Evolutionary conservation across 2,797 vertebrate genomes (phyloP).

Genomic region (Distichodus sexfasciatus): DNA sequence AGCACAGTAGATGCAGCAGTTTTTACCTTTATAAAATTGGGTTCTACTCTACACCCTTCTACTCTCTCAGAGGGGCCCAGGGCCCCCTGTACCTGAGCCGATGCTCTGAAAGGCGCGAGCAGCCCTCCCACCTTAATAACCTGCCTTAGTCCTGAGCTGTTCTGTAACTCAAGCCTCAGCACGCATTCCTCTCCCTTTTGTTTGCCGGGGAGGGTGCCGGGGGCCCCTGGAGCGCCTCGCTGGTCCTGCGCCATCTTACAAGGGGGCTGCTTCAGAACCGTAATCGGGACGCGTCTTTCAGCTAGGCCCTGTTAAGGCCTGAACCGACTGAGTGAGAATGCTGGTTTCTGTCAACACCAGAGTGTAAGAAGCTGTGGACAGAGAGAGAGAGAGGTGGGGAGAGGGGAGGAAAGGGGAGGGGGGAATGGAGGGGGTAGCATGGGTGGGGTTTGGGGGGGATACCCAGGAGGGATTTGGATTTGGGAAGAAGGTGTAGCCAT

Average conservation of each 20-base stretch:
- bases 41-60: slow-evolving; percentile 8
- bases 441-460: slow-evolving; percentile 29
- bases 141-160: slow-evolving; percentile 64
- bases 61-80: slow-evolving; percentile 8
- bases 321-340: slow-evolving; percentile 73
- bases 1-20: no score
- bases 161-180: slow-evolving; percentile 68
- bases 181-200: slow-evolving; percentile 70
- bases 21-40: not conserved
- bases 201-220: slow-evolving; percentile 60
- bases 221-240: slow-evolving; percentile 60
- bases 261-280: slow-evolving; percentile 73
- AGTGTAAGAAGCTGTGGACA: slow-evolving; percentile 62
- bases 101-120: slow-evolving; percentile 55
- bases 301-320: slow-evolving; percentile 76
- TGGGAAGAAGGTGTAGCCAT: not conserved
- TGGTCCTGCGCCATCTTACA: slow-evolving; percentile 70
- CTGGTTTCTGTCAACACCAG: slow-evolving; percentile 76
- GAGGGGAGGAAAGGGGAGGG: slow-evolving; percentile 43
- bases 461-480: slow-evolving; percentile 11
- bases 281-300: slow-evolving; percentile 81
- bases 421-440: slow-evolving; percentile 11
- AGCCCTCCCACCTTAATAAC: slow-evolving; percentile 66
- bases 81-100: slow-evolving; percentile 54
- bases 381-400: slow-evolving; percentile 49